Conservation (phyloP, 2,797 vertebrate species). For the Coregonus sp. region DNA sequence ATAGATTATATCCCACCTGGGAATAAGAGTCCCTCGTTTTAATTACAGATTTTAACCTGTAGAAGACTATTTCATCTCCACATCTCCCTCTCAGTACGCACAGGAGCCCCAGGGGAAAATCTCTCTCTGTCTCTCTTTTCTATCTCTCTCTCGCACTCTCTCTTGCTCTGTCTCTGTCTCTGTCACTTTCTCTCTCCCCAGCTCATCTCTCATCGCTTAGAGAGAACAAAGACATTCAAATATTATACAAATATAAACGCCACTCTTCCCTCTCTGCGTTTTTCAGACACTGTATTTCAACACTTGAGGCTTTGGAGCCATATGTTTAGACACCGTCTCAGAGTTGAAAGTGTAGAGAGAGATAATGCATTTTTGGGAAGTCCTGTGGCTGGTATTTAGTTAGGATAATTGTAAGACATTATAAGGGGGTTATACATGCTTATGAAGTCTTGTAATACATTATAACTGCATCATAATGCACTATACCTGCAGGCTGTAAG, state of each 20-base stretch:
- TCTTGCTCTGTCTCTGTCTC: too few species aligned
- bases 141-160: constrained; percentile 8
- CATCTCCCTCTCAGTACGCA: constrained; percentile 48
- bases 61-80: constrained; percentile 69
- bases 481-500: not conserved
- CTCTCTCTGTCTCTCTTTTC: constrained; percentile 28
- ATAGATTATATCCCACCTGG: constrained; percentile 60
- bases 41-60: constrained; percentile 72
- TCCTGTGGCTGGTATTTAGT: not conserved
- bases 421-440: not conserved
- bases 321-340: constrained; percentile 32
- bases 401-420: not conserved
- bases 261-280: constrained; percentile 16
- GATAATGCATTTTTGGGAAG: constrained; percentile 41
- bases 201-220: constrained; percentile 24
- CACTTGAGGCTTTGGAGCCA: constrained; percentile 14
- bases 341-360: constrained; percentile 37
- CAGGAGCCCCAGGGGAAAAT: constrained; percentile 29
- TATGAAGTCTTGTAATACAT: not conserved
- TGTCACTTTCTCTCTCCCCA: not conserved
- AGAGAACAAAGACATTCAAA: constrained; percentile 65
- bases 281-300: constrained; percentile 38
- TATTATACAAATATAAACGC: constrained; percentile 68
- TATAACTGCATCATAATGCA: not conserved
- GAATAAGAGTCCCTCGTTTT: constrained; percentile 61